phyloP scores from a whole-genome alignment of 2,113 vertebrate species.

The Ochotona curzoniae region DNA sequence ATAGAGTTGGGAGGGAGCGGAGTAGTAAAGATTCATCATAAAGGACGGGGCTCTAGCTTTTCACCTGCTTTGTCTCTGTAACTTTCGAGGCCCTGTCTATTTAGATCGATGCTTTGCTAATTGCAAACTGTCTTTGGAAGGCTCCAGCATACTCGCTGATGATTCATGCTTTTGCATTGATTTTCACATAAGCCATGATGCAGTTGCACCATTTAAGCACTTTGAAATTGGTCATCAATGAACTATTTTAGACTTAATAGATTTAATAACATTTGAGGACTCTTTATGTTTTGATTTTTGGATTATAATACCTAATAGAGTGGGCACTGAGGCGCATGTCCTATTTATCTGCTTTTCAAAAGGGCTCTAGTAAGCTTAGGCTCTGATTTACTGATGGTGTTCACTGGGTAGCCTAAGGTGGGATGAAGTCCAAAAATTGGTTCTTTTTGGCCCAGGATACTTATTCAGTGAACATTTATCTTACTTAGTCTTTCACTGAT shows the following conservation, averaged over 20 bases:
- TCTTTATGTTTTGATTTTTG: constrained; percentile 85
- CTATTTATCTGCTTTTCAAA: constrained; percentile 45
- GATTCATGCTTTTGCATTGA: constrained; percentile 88
- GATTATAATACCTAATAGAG: constrained; percentile 73
- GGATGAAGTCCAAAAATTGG: constrained; percentile 42
- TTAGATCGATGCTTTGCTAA: constrained; percentile 85
- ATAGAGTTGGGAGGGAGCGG: neutral
- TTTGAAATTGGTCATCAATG: constrained; percentile 87
- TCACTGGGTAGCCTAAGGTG: neutral
- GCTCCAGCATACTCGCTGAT: constrained; percentile 77
- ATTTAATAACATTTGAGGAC: constrained; percentile 85
- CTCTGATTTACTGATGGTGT: constrained; percentile 18
- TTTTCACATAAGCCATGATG: constrained; percentile 86
- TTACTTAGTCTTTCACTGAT: neutral
- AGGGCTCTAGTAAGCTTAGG: neutral
- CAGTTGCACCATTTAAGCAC: constrained; percentile 86
- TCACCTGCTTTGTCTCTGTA: constrained; percentile 63
- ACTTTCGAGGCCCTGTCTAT: constrained; percentile 79
- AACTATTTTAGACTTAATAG: constrained; percentile 86
- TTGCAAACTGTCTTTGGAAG: constrained; percentile 85
- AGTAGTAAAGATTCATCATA: constrained; percentile 73
- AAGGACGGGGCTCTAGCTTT: constrained; percentile 71
- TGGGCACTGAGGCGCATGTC: neutral
- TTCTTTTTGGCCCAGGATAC: neutral
- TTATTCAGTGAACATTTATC: neutral